Evolutionary conservation across 2,888 invertebrate species (phyloP).

Genomic region (Notodonta ziczac): DNA sequence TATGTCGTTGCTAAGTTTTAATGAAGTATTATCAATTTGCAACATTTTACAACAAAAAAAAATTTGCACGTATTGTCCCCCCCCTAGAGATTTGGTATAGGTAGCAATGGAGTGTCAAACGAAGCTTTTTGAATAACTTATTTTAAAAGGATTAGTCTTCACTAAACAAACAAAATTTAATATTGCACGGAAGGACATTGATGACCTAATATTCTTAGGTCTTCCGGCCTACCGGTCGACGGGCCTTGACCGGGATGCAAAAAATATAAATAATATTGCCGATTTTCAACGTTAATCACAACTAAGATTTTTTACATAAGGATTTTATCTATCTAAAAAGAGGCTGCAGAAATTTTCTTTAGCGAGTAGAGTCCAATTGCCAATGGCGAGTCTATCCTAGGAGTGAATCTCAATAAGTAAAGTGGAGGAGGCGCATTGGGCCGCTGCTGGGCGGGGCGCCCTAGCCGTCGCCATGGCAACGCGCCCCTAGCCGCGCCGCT

Average conservation of each 20-base stretch:
- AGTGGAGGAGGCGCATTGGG: constrained; percentile 55
- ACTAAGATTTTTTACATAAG: no score
- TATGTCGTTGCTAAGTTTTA: no score
- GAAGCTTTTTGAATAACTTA: no score
- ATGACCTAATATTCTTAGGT: background rate
- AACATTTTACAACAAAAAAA: no score
- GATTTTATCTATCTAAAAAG: no score
- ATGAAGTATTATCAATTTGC: no score
- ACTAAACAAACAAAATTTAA: background rate
- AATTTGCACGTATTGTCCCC: no score
- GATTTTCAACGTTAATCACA: background rate
- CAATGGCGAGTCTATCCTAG: constrained; percentile 57
- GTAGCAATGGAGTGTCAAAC: no score
- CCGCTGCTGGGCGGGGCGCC: constrained; percentile 70
- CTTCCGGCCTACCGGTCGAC: background rate
- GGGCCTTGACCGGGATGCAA: no score
- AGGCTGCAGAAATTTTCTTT: background rate
- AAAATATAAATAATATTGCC: no score
- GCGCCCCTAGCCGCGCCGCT: constrained; percentile 56
- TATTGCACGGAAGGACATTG: background rate
- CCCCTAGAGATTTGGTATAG: no score
- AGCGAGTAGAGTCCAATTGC: constrained; percentile 14
- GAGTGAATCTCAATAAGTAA: constrained; percentile 65
- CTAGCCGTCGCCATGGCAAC: constrained; percentile 74
- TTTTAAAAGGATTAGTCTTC: no score